These are phyloP conservation scores for Coranthus polyacanthus DNA, from an alignment of 2,797 vertebrate species.

Conservation along the genomic window DNA sequence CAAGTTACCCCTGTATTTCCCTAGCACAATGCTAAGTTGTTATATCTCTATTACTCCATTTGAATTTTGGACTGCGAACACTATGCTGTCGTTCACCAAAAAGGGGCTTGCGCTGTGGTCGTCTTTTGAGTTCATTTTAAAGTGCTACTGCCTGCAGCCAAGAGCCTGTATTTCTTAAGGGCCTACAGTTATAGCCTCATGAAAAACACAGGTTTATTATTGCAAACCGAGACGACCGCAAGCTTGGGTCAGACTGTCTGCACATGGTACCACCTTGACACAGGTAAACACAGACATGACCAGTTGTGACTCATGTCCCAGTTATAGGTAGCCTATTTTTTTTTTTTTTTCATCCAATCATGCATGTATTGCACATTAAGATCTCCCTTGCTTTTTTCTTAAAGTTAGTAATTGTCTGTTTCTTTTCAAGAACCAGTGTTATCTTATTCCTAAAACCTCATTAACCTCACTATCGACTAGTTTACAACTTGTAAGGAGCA, in stretches of 20 bases:
- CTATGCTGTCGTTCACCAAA: neutral
- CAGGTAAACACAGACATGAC: slow-evolving; percentile 57
- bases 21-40: neutral
- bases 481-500: no score
- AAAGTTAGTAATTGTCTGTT: no score
- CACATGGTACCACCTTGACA: slow-evolving; percentile 13
- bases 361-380: neutral
- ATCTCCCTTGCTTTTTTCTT: no score
- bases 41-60: no score
- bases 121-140: slow-evolving; percentile 16
- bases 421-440: no score
- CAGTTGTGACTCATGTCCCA: slow-evolving; percentile 48
- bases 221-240: slow-evolving; percentile 36
- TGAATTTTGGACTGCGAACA: no score
- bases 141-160: slow-evolving; percentile 10
- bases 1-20: slow-evolving; percentile 5
- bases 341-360: neutral
- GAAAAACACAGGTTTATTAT: slow-evolving; percentile 41
- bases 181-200: slow-evolving; percentile 7
- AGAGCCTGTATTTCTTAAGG: slow-evolving; percentile 15
- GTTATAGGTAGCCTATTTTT: slow-evolving; percentile 13
- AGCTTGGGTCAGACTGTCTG: slow-evolving; percentile 53
- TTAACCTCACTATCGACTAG: no score
- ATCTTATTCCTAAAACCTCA: no score
- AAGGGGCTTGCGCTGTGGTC: slow-evolving; percentile 5